A percentile compares a stretch with the other conserved stretches of the same genome.
These are phyloP conservation scores for Clarias macrocephalus DNA, from an alignment of 2,113 vertebrate species.

Conservation along the genomic window DNA sequence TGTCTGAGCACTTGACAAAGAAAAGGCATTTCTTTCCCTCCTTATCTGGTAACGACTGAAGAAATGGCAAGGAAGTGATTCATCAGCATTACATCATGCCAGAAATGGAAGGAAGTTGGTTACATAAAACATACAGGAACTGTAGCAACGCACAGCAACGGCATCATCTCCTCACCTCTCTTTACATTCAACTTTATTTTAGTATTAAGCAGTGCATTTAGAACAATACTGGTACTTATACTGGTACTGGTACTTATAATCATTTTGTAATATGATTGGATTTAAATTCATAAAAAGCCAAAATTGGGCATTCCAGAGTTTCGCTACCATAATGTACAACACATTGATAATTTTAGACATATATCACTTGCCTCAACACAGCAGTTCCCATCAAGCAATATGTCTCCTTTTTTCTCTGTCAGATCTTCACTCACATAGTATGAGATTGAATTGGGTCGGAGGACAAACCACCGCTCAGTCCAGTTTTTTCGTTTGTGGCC, in stretches of 20 bases:
- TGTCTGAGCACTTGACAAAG: conserved; percentile 88
- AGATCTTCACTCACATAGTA: conserved; percentile 92
- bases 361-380: conserved; percentile 82
- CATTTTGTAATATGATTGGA: neutral
- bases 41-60: conserved; percentile 89
- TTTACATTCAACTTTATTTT: neutral
- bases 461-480: conserved; percentile 96
- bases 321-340: neutral
- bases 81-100: neutral
- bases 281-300: neutral
- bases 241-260: neutral
- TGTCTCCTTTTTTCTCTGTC: conserved; percentile 91
- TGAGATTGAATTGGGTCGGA: conserved; percentile 85
- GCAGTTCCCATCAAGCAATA: conserved; percentile 84
- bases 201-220: neutral
- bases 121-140: neutral
- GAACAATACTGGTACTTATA: neutral
- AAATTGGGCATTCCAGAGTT: neutral
- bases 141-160: neutral
- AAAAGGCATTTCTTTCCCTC: conserved; percentile 97
- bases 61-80: conserved; percentile 40
- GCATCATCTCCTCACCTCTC: neutral
- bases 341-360: neutral
- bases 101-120: conserved; percentile 27
- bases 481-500: conserved; percentile 97